Conservation (phyloP, 2,888 invertebrate genomes). For the Neocrepidodera transversa region DNA sequence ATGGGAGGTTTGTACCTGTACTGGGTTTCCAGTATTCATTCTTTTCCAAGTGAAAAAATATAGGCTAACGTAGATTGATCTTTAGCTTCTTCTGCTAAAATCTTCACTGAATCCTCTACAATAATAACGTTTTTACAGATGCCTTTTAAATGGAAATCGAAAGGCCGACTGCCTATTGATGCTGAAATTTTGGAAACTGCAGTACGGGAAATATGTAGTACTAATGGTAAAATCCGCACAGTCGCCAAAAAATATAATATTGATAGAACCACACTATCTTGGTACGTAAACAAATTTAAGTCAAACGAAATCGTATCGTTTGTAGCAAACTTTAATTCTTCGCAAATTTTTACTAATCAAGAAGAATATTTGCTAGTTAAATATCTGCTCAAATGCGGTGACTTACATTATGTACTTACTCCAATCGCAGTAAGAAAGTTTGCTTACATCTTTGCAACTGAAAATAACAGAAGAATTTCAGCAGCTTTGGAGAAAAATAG, state of each 20-base stretch:
- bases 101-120: too few relatives aligned
- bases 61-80: too few relatives aligned
- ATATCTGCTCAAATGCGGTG: constrained; percentile 7
- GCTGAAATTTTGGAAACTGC: too few relatives aligned
- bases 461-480: constrained; percentile 7
- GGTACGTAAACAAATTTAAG: constrained; percentile 1
- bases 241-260: constrained; percentile 9
- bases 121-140: too few relatives aligned
- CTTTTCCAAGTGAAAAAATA: too few relatives aligned
- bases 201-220: too few relatives aligned
- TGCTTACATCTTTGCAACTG: constrained; percentile 11
- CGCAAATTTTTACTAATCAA: constrained; percentile 7
- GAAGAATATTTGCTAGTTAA: constrained; percentile 11
- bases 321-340: constrained; percentile 12
- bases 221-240: too few relatives aligned
- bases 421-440: constrained; percentile 10
- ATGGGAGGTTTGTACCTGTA: too few relatives aligned
- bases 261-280: constrained; percentile 1
- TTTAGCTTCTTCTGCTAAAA: too few relatives aligned
- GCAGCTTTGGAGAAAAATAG: constrained; percentile 8
- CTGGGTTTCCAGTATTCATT: too few relatives aligned
- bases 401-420: constrained; percentile 11
- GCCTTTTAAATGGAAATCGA: too few relatives aligned
- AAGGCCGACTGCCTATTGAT: too few relatives aligned
- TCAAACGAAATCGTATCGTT: constrained; percentile 13